Evolutionary conservation across 2,113 vertebrate genomes (phyloP).

Genomic region (Solea senegalensis): DNA sequence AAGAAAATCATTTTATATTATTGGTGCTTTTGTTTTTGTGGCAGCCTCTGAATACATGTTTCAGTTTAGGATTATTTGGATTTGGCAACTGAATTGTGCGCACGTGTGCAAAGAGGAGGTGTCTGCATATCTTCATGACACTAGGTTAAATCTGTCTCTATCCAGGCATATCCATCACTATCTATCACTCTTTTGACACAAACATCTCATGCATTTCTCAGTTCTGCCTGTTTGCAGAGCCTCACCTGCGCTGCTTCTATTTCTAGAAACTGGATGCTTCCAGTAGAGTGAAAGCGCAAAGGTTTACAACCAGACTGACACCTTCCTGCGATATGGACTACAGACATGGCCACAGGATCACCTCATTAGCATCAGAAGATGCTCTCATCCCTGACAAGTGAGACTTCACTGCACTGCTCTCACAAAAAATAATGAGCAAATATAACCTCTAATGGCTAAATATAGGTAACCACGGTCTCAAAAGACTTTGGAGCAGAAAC

Average conservation of each 20-base stretch:
- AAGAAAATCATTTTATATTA: neutral
- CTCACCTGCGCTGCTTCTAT: slow-evolving; percentile 64
- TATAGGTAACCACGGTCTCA: slow-evolving; percentile 61
- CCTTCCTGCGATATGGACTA: slow-evolving; percentile 53
- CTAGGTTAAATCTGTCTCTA: neutral
- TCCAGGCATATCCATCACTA: slow-evolving; percentile 43
- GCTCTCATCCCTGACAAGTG: slow-evolving; percentile 69
- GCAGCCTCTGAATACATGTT: neutral
- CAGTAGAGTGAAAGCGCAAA: slow-evolving; percentile 39
- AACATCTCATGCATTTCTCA: slow-evolving; percentile 19
- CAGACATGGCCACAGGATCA: slow-evolving; percentile 66
- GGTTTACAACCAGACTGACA: slow-evolving; percentile 61
- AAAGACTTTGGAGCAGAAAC: slow-evolving; percentile 39
- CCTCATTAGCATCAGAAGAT: slow-evolving; percentile 76
- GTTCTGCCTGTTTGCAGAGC: slow-evolving; percentile 25
- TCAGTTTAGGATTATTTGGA: neutral
- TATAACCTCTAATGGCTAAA: slow-evolving; percentile 71
- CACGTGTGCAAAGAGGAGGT: neutral
- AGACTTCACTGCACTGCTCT: slow-evolving; percentile 57
- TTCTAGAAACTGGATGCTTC: slow-evolving; percentile 49
- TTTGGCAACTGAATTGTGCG: neutral
- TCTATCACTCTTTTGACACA: slow-evolving; percentile 40
- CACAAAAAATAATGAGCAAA: slow-evolving; percentile 76
- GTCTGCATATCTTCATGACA: neutral
- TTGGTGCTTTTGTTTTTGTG: neutral